Base-by-base conservation (phyloP, 1,140 invertebrate genomes). In the Rhizoglyphus robini region DNA sequence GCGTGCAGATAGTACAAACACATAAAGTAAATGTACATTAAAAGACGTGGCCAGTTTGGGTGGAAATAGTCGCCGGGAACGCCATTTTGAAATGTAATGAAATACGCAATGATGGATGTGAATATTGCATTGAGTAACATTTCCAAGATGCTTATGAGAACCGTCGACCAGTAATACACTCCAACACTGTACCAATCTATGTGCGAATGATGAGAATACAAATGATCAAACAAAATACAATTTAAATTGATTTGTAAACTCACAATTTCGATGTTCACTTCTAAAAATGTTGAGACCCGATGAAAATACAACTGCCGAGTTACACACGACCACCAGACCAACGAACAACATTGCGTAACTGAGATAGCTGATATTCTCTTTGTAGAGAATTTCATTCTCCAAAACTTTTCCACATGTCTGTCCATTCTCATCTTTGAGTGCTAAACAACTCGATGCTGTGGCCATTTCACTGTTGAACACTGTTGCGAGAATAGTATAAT, bases 251-350 rank as follows among this genome's bases (percentile, higher is more conserved):
- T 25, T 25, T 25, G 23, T 20, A 58, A n/a, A 23, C 29, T 23
- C 54, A n/a, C n/a, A n/a, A n/a, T n/a, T n/a, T n/a, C n/a, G n/a
- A n/a, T n/a, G n/a, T n/a, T n/a, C n/a, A n/a, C 31, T 3, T 58
- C 29, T 58, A 3, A 27, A 58, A n/a, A n/a, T 58, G 54, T 58
- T 58, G n/a, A 58, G n/a, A 23, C 11, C n/a, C n/a, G 31, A 58
- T 23, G 15, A 58, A 3, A n/a, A 23, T 58, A 3, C 18, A 23
- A 3, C 15, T 3, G 15, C n/a, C 18, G 2, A 1, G 1, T 1
- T 23, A 58, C n/a, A 23, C n/a, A 18, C n/a, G n/a, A 34, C 27
- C 29, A 11, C 54, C 29, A 3, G 25, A 3, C 1, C 1, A 3
- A 11, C 27, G 15, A 34, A 58, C 1, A 1, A 5, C 1, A 58